A percentile compares a stretch with the other conserved stretches of the same genome.
These are phyloP conservation scores for Stegastes partitus DNA, from an alignment of 2,113 vertebrate genomes.

Conservation along the genomic window DNA sequence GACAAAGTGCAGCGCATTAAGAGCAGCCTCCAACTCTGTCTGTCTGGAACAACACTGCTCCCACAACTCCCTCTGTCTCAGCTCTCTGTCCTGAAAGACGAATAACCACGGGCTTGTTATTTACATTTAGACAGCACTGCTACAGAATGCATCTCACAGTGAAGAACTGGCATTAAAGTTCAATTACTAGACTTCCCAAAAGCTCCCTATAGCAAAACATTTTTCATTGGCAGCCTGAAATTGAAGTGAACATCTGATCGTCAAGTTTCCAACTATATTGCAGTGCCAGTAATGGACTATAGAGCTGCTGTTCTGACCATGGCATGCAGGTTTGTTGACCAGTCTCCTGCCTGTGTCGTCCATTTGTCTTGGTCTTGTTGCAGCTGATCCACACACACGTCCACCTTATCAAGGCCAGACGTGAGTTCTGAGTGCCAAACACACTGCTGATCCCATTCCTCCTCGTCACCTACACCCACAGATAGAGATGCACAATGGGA, in stretches of 20 bases:
- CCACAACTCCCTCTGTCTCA: slow-evolving; percentile 81
- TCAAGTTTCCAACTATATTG: not conserved
- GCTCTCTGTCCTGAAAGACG: slow-evolving; percentile 75
- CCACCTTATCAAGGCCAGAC: slow-evolving; percentile 83
- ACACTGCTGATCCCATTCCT: slow-evolving; percentile 87
- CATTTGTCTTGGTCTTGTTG: slow-evolving; percentile 75
- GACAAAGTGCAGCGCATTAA: slow-evolving; percentile 80
- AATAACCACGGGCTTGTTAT: slow-evolving; percentile 23
- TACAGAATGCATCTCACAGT: not conserved
- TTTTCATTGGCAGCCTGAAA: not conserved
- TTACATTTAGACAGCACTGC: slow-evolving; percentile 8
- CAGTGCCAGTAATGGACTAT: not conserved
- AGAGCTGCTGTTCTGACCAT: slow-evolving; percentile 59
- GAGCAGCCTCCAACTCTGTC: slow-evolving; percentile 80
- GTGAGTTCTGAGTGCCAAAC: slow-evolving; percentile 79
- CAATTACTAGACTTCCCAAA: not conserved
- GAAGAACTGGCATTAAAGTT: not conserved
- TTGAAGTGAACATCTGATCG: not conserved
- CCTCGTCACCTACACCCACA: slow-evolving; percentile 83
- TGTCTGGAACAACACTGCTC: slow-evolving; percentile 78
- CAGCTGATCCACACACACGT: slow-evolving; percentile 81
- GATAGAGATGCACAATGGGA: slow-evolving; percentile 23
- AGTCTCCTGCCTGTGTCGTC: slow-evolving; percentile 57
- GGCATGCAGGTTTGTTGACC: slow-evolving; percentile 23
- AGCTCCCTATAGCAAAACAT: not conserved